Conservation (phyloP, 2,797 vertebrate genomes). For the Champsocephalus gunnari region DNA sequence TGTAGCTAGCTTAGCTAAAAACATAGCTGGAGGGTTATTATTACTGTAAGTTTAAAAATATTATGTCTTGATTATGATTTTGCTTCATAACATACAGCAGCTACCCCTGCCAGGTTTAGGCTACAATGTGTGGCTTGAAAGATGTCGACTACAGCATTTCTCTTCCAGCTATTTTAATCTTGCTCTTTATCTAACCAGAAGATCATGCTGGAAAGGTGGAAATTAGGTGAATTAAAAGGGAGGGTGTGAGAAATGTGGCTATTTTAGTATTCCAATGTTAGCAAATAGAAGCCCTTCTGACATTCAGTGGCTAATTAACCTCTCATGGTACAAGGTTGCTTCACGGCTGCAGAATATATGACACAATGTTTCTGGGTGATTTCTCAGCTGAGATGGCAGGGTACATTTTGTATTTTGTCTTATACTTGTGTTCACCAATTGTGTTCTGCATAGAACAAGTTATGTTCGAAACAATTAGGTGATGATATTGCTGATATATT, state of each 20-base stretch:
- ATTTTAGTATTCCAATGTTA: slow-evolving; percentile 44
- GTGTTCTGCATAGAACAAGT: not conserved
- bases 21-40: not conserved
- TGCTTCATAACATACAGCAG: not conserved
- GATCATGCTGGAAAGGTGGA: slow-evolving; percentile 54
- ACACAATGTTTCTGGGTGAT: not conserved
- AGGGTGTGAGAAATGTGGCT: slow-evolving; percentile 45
- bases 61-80: not conserved
- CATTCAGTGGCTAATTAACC: slow-evolving; percentile 20
- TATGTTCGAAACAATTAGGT: not conserved
- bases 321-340: slow-evolving; percentile 32
- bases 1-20: not conserved
- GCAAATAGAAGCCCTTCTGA: slow-evolving; percentile 26
- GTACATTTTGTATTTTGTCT: not conserved
- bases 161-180: slow-evolving; percentile 48
- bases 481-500: not conserved
- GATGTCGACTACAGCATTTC: slow-evolving; percentile 15
- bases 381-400: not conserved
- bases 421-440: not conserved
- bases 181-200: slow-evolving; percentile 20
- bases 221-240: slow-evolving; percentile 51
- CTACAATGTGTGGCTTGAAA: not conserved
- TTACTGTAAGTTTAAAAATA: not conserved
- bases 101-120: not conserved
- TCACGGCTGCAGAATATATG: slow-evolving; percentile 23